Evolutionary conservation across 2,797 vertebrate genomes (phyloP), one percentile per base, ranked within the genome.

Genomic region (Chelmon rostratus): DNA sequence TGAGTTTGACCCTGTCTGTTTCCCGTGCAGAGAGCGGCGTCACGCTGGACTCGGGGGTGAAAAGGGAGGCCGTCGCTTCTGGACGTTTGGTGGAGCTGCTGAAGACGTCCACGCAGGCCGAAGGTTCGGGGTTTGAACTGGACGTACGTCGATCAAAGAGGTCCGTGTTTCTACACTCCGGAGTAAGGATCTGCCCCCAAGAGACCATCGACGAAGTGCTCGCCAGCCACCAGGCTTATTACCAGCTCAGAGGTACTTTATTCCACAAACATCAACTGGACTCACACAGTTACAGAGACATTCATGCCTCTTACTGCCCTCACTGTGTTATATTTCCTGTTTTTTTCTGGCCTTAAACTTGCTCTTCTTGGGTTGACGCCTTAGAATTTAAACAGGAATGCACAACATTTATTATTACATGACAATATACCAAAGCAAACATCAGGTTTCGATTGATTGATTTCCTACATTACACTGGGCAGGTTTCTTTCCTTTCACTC

Each of bases 181-280:
- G 95, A 40, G 94, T 98, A 87, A 96, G 97, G 86, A 93, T 98
- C 61, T 98, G 97, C 79, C 96, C 97, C 8, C 95, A 97, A 50
- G 97, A 98, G 89, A 97, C 95, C 66, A 44, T 97, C 68, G 92
- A 91, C 11, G 95, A 99, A 54, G 95, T 98, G 70, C 85, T 98
- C 77, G 95, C 95, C 85, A 97, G 95, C 85, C 96, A 98, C 79
- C 95, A 95, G 88, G 95, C 95, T 2, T 98, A 98, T 91, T 98
- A 98, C 79, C 96, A 95, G 89, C 92, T 97, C 68, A 90, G 96
- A 96, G 96, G 96, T 96, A 94, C 47, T 9, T 31, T 4, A 52
- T 2, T 35, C 11, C 19, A 1, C 12, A 23, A 28, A 18, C 7
- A 15, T 23, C 16, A 37, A 54, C 21, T 12, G 11, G 19, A 46